Base-by-base conservation (phyloP, 1,140 invertebrate species). In the Trichonephila clavipes region DNA sequence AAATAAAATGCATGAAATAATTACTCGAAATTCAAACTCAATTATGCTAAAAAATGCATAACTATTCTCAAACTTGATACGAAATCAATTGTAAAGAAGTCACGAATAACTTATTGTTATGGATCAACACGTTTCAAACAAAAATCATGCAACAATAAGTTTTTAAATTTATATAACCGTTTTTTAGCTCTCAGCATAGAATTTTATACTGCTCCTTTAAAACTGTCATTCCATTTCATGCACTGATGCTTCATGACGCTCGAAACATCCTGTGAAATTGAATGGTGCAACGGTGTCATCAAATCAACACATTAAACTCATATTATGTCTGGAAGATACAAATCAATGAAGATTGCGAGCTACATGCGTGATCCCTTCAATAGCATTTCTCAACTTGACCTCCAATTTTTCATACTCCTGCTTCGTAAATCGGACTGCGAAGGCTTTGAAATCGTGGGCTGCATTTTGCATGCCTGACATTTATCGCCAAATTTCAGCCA, bases 371-470 rank as follows among this genome's bases (percentile, higher is more conserved):
- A 28, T 77, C 28, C 2, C 3, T 77, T 77, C 72, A 77, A 77
- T 40, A 77, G 34, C n/a, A 61, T 87, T 87, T 28, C 85, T 24
- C 28, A 87, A 64, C 24, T 24, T 86, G 24, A 19, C 51, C 82
- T 34, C n/a, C 59, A 62, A 77, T 12, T 34, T 16, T 62, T 64
- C 7, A 40, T 19, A 16, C 83, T 61, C 21, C 61, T 59, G n/a
- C 24, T 61, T 40, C 28, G 72, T 40, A 61, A 62, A 61, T 8
- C 28, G 61, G 4, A 34, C 59, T 24, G 85, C 28, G 18, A 87
- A 87, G 19, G 34, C 34, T 77, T 34, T 18, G 14, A 77, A 34
- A 19, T 16, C 28, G 16, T 40, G 16, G 19, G 16, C 34, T 77
- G 40, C 72, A 18, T 85, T 58, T 19, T 24, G 2, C 24, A 7